phyloP scores from a whole-genome alignment of 2,888 invertebrate species.

The Ophion costatus region DNA sequence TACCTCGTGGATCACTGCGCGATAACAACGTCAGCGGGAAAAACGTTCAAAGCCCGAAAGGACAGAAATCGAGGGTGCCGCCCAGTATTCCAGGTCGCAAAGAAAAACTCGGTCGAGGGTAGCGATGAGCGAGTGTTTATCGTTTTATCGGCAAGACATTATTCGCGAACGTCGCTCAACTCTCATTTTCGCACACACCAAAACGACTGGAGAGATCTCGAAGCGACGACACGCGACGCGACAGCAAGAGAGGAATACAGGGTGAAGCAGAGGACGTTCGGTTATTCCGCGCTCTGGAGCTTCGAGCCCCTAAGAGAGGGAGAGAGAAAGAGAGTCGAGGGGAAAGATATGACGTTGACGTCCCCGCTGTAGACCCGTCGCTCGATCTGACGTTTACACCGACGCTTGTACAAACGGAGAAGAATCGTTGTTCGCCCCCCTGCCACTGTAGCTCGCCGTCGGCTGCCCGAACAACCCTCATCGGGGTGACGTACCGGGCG shows the following conservation, averaged over 20 bases:
- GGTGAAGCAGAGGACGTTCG: too few relatives aligned
- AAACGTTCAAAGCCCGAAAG: neutral
- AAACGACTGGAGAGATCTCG: too few relatives aligned
- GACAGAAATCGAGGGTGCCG: neutral
- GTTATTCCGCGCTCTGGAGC: constrained; percentile 29
- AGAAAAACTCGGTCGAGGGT: constrained; percentile 37
- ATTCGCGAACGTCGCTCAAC: neutral
- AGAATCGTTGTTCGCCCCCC: constrained; percentile 4
- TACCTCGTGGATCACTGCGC: too few relatives aligned
- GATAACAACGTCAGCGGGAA: too few relatives aligned
- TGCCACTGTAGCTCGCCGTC: neutral
- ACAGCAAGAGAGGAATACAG: too few relatives aligned
- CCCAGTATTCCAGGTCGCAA: neutral
- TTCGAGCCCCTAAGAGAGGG: neutral
- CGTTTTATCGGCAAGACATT: constrained; percentile 54
- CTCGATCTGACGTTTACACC: constrained; percentile 22
- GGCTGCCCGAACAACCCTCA: constrained; percentile 40
- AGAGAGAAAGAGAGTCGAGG: constrained; percentile 8
- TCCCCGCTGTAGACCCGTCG: constrained; percentile 43
- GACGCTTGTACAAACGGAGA: constrained; percentile 16
- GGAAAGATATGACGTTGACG: constrained; percentile 33
- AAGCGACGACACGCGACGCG: too few relatives aligned
- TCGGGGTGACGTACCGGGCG: constrained; percentile 4
- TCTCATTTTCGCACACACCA: too few relatives aligned
- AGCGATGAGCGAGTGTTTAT: constrained; percentile 49